These are phyloP conservation scores for Pocillopora damicornis DNA, from an alignment of 64 coral and sea anemone species.

Conservation along the genomic window DNA sequence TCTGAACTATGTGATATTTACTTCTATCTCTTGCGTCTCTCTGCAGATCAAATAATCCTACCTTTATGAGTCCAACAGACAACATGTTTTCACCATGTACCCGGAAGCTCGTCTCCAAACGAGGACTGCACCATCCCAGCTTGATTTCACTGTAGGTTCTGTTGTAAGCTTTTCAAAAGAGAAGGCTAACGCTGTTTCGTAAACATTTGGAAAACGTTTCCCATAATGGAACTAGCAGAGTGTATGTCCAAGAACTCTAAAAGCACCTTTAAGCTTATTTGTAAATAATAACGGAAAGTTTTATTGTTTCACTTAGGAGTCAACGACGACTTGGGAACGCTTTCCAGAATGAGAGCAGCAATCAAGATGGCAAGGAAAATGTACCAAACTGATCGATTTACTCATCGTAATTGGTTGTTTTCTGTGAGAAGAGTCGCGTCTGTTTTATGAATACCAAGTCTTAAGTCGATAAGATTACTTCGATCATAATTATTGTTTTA, in stretches of 20 bases:
- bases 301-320: background rate
- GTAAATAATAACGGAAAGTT: background rate
- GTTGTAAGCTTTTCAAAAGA: background rate
- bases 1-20: no score
- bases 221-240: no score
- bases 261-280: no score
- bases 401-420: no score
- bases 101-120: constrained; percentile 42
- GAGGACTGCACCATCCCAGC: constrained; percentile 22
- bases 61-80: constrained; percentile 62
- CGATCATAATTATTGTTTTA: no score
- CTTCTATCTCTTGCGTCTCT: background rate
- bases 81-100: constrained; percentile 60
- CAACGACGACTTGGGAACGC: constrained; percentile 9
- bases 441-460: no score
- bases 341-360: constrained; percentile 1
- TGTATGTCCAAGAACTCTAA: no score
- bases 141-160: constrained; percentile 4
- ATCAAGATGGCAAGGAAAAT: constrained; percentile 26
- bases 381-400: background rate
- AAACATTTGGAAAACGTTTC: no score
- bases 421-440: no score
- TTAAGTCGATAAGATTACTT: no score
- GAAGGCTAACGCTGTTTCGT: no score
- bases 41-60: constrained; percentile 13